Conservation (phyloP, 2,888 invertebrate species). For the Megamerina dolium region DNA sequence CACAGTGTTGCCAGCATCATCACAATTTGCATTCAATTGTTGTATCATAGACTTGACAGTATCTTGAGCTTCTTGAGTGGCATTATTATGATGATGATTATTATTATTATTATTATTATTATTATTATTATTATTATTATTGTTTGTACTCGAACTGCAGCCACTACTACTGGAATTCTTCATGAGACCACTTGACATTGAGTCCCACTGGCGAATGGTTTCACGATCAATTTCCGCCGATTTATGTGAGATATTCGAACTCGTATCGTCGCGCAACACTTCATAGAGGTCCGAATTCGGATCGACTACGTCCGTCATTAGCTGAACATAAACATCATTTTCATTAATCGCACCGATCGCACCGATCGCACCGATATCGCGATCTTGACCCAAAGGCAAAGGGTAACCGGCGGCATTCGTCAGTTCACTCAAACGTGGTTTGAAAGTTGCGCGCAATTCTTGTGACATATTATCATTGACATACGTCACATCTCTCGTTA, state of each 20-base stretch:
- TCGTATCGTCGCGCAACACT: conserved; percentile 44
- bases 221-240: conserved; percentile 72
- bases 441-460: conserved; percentile 34
- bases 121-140: background rate
- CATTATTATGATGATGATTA: too few species aligned
- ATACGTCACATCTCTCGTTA: conserved; percentile 69
- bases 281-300: conserved; percentile 44
- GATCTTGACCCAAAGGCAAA: background rate
- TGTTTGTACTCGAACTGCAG: conserved; percentile 1
- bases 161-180: conserved; percentile 44
- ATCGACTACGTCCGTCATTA: conserved; percentile 22
- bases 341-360: conserved; percentile 15
- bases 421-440: conserved; percentile 28
- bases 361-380: background rate
- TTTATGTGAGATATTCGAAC: conserved; percentile 44
- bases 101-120: too few species aligned
- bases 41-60: conserved; percentile 38
- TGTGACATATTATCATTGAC: conserved; percentile 66
- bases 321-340: conserved; percentile 45
- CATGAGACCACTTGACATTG: conserved; percentile 77
- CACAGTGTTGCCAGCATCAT: conserved; percentile 24
- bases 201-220: conserved; percentile 81
- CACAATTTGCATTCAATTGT: conserved; percentile 32
- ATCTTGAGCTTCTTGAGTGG: too few species aligned
- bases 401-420: background rate